phyloP scores from a whole-genome alignment of 2,113 vertebrate species.

The Trogon surrucura region DNA sequence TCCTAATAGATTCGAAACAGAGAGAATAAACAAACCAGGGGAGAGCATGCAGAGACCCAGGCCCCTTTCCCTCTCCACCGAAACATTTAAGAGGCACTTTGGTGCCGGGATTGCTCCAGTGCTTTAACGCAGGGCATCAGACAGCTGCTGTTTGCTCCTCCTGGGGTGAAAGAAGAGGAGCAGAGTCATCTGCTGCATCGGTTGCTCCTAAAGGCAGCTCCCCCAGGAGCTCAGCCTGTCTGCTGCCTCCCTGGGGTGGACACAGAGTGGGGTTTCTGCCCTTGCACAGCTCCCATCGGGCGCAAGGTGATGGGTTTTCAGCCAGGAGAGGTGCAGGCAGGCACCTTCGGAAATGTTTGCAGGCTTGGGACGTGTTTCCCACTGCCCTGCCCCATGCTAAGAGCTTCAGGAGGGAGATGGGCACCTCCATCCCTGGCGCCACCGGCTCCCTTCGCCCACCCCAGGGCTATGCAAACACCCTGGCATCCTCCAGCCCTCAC shows the following conservation, averaged over 20 bases:
- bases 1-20: not conserved
- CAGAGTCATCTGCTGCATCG: accelerated
- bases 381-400: not conserved
- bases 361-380: not conserved
- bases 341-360: accelerated
- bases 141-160: not conserved
- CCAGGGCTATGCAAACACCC: not conserved
- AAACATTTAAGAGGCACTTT: accelerated
- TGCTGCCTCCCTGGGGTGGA: not conserved
- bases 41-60: not conserved
- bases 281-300: not conserved
- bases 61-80: not conserved
- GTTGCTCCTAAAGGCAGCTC: not conserved
- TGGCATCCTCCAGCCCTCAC: not conserved
- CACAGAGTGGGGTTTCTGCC: not conserved
- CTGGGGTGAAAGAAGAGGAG: not conserved
- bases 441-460: not conserved
- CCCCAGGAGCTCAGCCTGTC: not conserved
- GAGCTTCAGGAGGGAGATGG: not conserved
- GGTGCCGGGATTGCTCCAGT: not conserved
- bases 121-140: not conserved
- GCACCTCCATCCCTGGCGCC: not conserved
- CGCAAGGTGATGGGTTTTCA: not conserved
- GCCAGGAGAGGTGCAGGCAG: not conserved
- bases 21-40: not conserved